These are phyloP conservation scores for Zygaena filipendulae DNA, from an alignment of 2,888 invertebrate genomes.

Conservation along the genomic window DNA sequence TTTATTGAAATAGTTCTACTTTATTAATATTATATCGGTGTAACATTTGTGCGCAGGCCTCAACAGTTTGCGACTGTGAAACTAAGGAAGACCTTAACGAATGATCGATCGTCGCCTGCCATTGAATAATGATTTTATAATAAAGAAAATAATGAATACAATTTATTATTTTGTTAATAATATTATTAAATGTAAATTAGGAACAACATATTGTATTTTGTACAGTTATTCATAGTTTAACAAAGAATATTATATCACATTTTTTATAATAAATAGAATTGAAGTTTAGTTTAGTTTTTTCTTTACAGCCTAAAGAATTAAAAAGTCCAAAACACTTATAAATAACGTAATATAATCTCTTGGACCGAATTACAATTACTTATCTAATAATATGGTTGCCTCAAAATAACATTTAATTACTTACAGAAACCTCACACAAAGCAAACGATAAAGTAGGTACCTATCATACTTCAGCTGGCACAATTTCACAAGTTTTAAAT, in stretches of 20 bases:
- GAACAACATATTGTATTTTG: conserved; percentile 64
- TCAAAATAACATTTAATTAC: no score
- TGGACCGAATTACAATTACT: no score
- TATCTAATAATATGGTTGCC: no score
- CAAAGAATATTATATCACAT: conserved; percentile 68
- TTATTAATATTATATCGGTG: no score
- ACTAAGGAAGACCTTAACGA: conserved; percentile 87
- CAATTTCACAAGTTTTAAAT: no score
- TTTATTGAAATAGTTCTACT: no score
- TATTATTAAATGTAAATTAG: conserved; percentile 61
- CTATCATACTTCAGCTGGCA: no score
- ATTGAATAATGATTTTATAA: conserved; percentile 60
- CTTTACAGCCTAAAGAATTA: not conserved
- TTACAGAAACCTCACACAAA: no score
- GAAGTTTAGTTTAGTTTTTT: conserved; percentile 30
- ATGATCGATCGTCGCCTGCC: conserved; percentile 86
- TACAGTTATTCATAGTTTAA: conserved; percentile 69
- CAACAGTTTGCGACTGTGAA: conserved; percentile 91
- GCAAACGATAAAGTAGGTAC: no score
- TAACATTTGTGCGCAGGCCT: conserved; percentile 76
- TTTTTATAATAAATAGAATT: conserved; percentile 61
- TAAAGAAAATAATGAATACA: no score
- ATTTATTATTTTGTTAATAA: conserved; percentile 60
- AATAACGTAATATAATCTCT: no score
- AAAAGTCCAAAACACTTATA: conserved; percentile 10